phyloP scores from a whole-genome alignment of 2,888 invertebrate genomes.

The Drosophila vallismaia region DNA sequence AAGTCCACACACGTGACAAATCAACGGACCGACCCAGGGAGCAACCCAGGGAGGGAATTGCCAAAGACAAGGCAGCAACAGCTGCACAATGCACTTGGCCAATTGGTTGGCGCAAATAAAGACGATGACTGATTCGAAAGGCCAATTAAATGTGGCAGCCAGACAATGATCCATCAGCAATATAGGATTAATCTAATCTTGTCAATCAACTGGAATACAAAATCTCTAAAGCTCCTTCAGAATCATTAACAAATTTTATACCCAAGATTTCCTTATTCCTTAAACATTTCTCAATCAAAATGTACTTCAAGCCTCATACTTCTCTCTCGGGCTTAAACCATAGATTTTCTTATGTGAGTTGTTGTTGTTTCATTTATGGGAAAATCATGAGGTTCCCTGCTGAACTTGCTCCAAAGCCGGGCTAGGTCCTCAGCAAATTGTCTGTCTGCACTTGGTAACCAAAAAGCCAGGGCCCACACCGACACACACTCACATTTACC shows the following conservation, averaged over 20 bases:
- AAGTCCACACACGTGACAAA: slow-evolving; percentile 66
- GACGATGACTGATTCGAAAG: slow-evolving; percentile 41
- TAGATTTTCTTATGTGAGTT: slow-evolving; percentile 48
- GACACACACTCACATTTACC: no score
- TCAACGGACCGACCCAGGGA: slow-evolving; percentile 36
- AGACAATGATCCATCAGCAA: slow-evolving; percentile 41
- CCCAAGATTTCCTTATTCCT: not conserved
- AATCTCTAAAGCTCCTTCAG: not conserved
- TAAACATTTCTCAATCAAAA: slow-evolving; percentile 14
- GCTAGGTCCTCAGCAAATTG: slow-evolving; percentile 17
- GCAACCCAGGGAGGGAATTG: not conserved
- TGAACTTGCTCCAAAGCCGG: slow-evolving; percentile 51
- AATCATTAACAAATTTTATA: not conserved
- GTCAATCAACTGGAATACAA: not conserved
- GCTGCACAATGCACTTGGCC: slow-evolving; percentile 41
- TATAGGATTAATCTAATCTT: not conserved
- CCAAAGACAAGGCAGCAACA: slow-evolving; percentile 17
- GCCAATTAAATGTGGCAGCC: slow-evolving; percentile 53
- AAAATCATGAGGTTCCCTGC: slow-evolving; percentile 82
- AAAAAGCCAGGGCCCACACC: not conserved
- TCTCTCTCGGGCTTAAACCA: no score
- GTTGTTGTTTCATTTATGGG: slow-evolving; percentile 77
- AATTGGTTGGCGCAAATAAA: slow-evolving; percentile 34
- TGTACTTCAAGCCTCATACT: not conserved
- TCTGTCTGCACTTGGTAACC: slow-evolving; percentile 33